Evolutionary conservation across 2,113 vertebrate genomes (phyloP).

Genomic region (Platysteira castanea): DNA sequence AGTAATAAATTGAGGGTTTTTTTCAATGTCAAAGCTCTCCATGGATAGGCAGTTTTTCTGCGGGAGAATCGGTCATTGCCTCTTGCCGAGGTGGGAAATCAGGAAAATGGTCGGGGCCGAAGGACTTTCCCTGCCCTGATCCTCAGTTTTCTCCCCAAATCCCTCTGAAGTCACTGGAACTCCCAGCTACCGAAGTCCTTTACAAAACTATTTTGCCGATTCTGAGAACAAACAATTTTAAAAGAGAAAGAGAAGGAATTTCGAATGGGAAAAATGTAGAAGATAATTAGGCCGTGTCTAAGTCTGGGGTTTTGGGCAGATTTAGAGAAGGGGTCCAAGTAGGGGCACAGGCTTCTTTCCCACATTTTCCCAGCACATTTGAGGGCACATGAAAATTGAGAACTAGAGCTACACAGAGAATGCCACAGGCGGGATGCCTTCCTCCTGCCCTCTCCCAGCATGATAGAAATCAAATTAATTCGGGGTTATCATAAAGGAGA

Average conservation of each 20-base stretch:
- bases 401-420: not conserved
- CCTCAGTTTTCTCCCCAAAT: not conserved
- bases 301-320: not conserved
- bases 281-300: not conserved
- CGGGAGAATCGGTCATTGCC: not conserved
- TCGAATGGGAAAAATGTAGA: fast-evolving
- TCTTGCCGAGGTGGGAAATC: not conserved
- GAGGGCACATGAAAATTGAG: not conserved
- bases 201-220: not conserved
- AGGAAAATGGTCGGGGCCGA: not conserved
- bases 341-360: not conserved
- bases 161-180: not conserved
- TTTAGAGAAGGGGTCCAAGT: not conserved
- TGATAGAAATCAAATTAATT: not conserved
- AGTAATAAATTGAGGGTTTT: not conserved
- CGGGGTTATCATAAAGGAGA: not conserved
- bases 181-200: not conserved
- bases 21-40: not conserved
- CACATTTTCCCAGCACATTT: not conserved
- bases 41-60: not conserved
- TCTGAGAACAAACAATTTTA: not conserved
- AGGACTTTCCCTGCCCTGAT: not conserved
- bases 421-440: not conserved
- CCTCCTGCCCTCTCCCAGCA: not conserved
- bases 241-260: not conserved